phyloP scores from a whole-genome alignment of 2,888 invertebrate genomes.

The Cistogaster globosa region DNA sequence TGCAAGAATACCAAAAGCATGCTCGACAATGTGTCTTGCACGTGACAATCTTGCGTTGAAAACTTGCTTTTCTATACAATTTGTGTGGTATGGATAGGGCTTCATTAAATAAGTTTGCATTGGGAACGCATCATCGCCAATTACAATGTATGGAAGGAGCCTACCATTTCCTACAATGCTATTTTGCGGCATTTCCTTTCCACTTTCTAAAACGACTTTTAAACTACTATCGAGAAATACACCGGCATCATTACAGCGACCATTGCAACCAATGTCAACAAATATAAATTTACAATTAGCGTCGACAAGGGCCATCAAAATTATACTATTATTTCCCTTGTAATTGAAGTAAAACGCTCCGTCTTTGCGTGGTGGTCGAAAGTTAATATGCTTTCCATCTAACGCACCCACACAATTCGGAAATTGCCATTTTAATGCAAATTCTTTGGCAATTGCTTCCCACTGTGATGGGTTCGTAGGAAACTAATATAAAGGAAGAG shows the following conservation, averaged over 20 bases:
- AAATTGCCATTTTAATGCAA: no score
- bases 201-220: not conserved
- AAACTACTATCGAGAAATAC: not conserved
- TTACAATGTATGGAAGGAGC: slow-evolving; percentile 57
- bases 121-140: slow-evolving; percentile 66
- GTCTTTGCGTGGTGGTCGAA: slow-evolving; percentile 48
- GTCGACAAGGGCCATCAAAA: slow-evolving; percentile 6
- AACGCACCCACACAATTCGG: no score
- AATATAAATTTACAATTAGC: slow-evolving; percentile 52
- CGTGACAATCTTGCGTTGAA: slow-evolving; percentile 29
- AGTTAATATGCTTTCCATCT: slow-evolving; percentile 48
- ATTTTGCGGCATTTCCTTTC: not conserved
- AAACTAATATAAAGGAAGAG: not conserved
- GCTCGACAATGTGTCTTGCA: slow-evolving; percentile 38
- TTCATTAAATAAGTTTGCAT: slow-evolving; percentile 65
- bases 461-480: not conserved
- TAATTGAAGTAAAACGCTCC: slow-evolving; percentile 56
- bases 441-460: no score
- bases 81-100: slow-evolving; percentile 58
- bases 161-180: slow-evolving; percentile 54
- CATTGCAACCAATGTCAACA: slow-evolving; percentile 64
- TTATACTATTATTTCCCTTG: slow-evolving; percentile 60
- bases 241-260: slow-evolving; percentile 50
- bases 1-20: slow-evolving; percentile 18
- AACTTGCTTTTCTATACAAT: slow-evolving; percentile 17